Percentiles rank a stretch among this genome's conserved stretches.
Evolutionary conservation across 2,888 invertebrate genomes (phyloP).

Genomic region (Sarcophaga rosellei): DNA sequence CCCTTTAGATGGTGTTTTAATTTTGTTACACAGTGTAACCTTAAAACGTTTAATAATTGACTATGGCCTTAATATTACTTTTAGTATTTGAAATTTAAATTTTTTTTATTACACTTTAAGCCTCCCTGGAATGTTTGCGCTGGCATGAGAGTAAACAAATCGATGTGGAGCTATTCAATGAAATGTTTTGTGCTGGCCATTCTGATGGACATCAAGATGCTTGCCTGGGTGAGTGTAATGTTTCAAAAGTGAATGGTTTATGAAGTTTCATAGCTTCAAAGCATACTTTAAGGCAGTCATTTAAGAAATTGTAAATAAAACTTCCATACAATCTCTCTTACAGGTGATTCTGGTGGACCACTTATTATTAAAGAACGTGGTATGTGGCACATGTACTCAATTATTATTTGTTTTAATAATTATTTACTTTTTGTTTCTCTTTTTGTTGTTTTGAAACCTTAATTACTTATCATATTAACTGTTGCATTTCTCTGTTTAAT

Average conservation of each 20-base stretch:
- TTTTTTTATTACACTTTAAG: conserved; percentile 79
- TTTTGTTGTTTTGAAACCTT: neutral
- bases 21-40: too few species aligned
- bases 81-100: neutral
- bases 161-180: conserved; percentile 87
- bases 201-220: conserved; percentile 91
- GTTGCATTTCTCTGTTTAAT: neutral
- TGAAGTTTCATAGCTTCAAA: neutral
- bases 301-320: neutral
- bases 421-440: neutral
- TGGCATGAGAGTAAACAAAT: conserved; percentile 93
- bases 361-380: conserved; percentile 86
- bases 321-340: neutral
- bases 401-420: neutral
- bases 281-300: conserved; percentile 72
- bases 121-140: conserved; percentile 87
- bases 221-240: conserved; percentile 84
- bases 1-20: too few species aligned
- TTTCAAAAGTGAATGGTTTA: neutral
- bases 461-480: neutral
- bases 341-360: conserved; percentile 92
- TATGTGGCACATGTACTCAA: conserved; percentile 33
- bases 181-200: conserved; percentile 93
- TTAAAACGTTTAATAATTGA: too few species aligned
- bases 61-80: neutral